Evolutionary conservation across 2,888 invertebrate genomes (phyloP), one percentile per base, ranked within the genome.

Genomic region (Acanthococcus lagerstroemiae): DNA sequence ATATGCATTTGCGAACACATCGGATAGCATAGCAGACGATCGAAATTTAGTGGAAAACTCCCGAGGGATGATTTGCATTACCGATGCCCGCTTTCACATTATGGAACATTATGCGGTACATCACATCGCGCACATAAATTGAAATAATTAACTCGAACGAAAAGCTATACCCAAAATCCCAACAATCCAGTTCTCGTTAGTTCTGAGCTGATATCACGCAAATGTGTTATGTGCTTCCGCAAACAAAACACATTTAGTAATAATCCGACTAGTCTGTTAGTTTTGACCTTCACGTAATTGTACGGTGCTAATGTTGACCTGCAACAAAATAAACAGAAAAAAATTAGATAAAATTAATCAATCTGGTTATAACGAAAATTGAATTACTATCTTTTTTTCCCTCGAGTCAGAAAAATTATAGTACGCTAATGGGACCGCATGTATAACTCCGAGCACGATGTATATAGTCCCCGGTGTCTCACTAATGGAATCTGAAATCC

Each of bases 131-230:
- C n/a, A 24, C 15, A 57, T 37, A 37, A 37, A 37, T 37, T 37
- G 3, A 44, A 57, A 24, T 15, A 22, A 7, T n/a, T 37, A 37
- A 37, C 30, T 56, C 24, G 25, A 25, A 67, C 44, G n/a, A 60
- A 48, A 12, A n/a, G 37, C 76, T 85, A 81, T 79, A 91, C 92
- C 95, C 94, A 95, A 78, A 91, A 84, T 65, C 95, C 95, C 26
- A 88, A 88, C 68, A 95, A 81, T 2, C 95, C 95, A 65, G 95
- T 93, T 72, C 87, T 85, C 0, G 94, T 94, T 72, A 87, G 90
- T 74, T 89, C 87, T 2, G 88, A 84, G 75, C 95, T 92, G 65
- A 95, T 84, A 73, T 90, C 87, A 69, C 90, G 81, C 54, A 95
- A 77, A 77, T 88, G 86, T n/a, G 84, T 79, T 4, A 95, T 77